A percentile compares a stretch with the other conserved stretches of the same genome.
Evolutionary conservation across 1,140 invertebrate species (phyloP).

Genomic region (Acromyrmex charruanus): DNA sequence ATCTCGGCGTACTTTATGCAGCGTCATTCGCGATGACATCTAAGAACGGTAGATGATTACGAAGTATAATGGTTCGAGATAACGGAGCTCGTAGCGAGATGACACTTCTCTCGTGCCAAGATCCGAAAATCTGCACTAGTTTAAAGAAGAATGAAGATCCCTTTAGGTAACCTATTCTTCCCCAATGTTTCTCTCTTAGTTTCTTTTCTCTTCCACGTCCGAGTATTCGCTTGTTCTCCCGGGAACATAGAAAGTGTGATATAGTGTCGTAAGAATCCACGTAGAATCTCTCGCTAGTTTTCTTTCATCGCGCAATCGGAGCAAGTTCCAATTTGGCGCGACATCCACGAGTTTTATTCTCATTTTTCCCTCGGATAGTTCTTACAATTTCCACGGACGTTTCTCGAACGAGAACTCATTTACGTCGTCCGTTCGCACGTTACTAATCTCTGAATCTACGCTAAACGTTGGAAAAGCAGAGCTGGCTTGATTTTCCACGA

Average conservation of each 20-base stretch:
- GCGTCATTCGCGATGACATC: slow-evolving; percentile 47
- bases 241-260: neutral
- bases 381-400: slow-evolving; percentile 27
- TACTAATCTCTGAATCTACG: neutral
- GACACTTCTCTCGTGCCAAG: neutral
- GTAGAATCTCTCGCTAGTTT: neutral
- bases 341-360: neutral
- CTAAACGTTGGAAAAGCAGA: slow-evolving; percentile 10
- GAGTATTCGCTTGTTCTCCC: neutral
- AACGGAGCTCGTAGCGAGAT: slow-evolving; percentile 7
- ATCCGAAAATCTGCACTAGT: slow-evolving; percentile 16
- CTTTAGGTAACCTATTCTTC: neutral
- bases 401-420: slow-evolving; percentile 6
- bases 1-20: slow-evolving; percentile 26
- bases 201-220: neutral
- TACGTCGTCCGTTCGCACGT: neutral
- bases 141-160: neutral
- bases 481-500: slow-evolving; percentile 15
- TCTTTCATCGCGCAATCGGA: slow-evolving; percentile 14
- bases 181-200: neutral
- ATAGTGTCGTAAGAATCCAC: neutral
- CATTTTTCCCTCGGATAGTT: neutral
- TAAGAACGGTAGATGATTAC: slow-evolving; percentile 31
- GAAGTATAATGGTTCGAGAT: slow-evolving; percentile 30
- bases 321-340: slow-evolving; percentile 3